phyloP scores from a whole-genome alignment of 2,888 invertebrate species.

The Elysia crispata region DNA sequence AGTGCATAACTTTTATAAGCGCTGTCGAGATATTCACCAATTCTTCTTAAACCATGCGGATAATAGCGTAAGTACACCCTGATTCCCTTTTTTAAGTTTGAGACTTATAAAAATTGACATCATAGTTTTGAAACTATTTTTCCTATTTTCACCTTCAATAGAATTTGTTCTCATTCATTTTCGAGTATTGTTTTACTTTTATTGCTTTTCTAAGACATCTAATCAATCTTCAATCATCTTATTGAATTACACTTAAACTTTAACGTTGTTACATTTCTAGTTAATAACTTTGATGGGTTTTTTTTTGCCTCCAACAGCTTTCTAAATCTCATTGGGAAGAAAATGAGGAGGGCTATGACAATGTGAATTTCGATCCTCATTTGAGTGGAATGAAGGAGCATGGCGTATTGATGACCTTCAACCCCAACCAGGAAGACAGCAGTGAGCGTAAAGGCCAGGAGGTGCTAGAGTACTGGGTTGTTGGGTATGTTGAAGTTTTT shows the following conservation, averaged over 20 bases:
- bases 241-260: not conserved
- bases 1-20: conserved; percentile 84
- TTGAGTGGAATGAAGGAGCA: conserved; percentile 84
- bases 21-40: conserved; percentile 86
- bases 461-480: conserved; percentile 86
- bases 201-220: too few relatives aligned
- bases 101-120: too few relatives aligned
- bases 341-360: too few relatives aligned
- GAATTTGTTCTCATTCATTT: too few relatives aligned
- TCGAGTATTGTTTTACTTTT: not conserved
- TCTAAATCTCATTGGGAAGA: conserved; percentile 3
- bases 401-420: conserved; percentile 83
- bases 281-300: not conserved
- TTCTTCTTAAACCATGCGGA: conserved; percentile 81
- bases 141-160: not conserved
- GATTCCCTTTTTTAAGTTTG: too few relatives aligned
- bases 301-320: conserved; percentile 42
- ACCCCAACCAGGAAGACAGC: conserved; percentile 54
- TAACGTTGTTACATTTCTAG: not conserved
- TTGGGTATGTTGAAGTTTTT: conserved; percentile 82
- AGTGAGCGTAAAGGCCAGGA: conserved; percentile 77
- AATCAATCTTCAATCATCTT: too few relatives aligned
- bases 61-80: conserved; percentile 78
- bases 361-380: conserved; percentile 45
- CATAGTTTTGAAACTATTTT: not conserved